phyloP scores from a whole-genome alignment of 2,113 vertebrate genomes.

The Cyprinodon brontotheroides region DNA sequence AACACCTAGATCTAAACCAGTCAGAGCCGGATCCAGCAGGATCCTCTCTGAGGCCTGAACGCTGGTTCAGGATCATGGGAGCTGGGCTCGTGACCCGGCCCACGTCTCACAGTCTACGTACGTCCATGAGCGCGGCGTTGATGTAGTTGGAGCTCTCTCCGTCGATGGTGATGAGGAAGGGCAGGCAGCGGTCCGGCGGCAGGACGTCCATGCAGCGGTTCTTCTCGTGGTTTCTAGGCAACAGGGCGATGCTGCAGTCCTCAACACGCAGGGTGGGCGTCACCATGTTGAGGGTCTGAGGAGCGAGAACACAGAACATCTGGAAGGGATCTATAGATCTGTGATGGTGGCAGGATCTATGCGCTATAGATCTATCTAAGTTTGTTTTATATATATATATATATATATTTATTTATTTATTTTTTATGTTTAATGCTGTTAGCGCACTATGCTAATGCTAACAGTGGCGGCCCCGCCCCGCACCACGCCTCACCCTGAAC shows the following conservation, averaged over 20 bases:
- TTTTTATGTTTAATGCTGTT: too few species aligned
- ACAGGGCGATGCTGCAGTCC: slow-evolving; percentile 96
- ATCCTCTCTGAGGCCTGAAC: too few species aligned
- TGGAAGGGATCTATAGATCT: too few species aligned
- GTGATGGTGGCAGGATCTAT: too few species aligned
- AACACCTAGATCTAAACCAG: neutral
- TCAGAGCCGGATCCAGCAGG: too few species aligned
- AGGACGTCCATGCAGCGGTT: slow-evolving; percentile 98
- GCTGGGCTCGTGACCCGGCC: neutral
- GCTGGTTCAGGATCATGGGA: neutral
- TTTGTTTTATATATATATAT: too few species aligned
- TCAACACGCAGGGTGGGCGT: slow-evolving; percentile 95
- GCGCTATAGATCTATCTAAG: too few species aligned
- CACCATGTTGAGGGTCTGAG: slow-evolving; percentile 97
- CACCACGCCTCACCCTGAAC: slow-evolving; percentile 84
- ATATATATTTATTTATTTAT: too few species aligned
- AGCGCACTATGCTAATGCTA: too few species aligned
- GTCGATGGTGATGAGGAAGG: slow-evolving; percentile 98
- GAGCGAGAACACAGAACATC: neutral
- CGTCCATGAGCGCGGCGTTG: slow-evolving; percentile 98
- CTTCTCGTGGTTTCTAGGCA: slow-evolving; percentile 97
- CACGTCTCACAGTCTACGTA: slow-evolving; percentile 52
- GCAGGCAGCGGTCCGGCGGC: slow-evolving; percentile 96
- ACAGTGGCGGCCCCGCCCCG: too few species aligned
- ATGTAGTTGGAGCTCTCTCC: slow-evolving; percentile 99